Evolutionary conservation across 92 coral and sea anemone species (phyloP).

Genomic region (Actinernus sp.): DNA sequence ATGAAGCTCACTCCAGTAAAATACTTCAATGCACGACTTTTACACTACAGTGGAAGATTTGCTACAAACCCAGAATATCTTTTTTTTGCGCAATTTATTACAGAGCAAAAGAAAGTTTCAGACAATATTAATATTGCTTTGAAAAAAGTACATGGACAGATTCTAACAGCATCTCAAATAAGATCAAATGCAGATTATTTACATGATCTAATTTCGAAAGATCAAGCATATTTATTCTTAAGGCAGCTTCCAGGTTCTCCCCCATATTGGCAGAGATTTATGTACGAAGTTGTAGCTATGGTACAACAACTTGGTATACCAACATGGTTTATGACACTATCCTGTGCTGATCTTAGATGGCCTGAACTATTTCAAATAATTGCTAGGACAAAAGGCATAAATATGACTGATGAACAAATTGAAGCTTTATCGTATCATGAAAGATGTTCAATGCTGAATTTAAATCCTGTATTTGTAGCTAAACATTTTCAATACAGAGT

Average conservation of each 20-base stretch:
- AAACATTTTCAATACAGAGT: conserved; percentile 58
- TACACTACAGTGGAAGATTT: conserved; percentile 57
- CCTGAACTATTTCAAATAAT: conserved; percentile 42
- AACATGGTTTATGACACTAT: conserved; percentile 66
- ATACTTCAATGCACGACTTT: conserved; percentile 52
- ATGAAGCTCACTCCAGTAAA: conserved; percentile 31
- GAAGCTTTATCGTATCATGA: conserved; percentile 55
- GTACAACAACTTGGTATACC: conserved; percentile 55
- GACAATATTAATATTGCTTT: conserved; percentile 55
- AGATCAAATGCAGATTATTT: conserved; percentile 44
- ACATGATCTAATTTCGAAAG: conserved; percentile 33
- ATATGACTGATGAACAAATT: conserved; percentile 43
- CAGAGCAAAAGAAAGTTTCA: conserved; percentile 50
- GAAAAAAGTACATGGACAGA: conserved; percentile 55
- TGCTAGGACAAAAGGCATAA: conserved; percentile 32
- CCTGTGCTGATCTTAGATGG: conserved; percentile 62
- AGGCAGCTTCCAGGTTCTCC: conserved; percentile 61
- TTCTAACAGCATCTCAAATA: conserved; percentile 50
- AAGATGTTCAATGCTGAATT: conserved; percentile 52
- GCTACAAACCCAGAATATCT: conserved; percentile 66
- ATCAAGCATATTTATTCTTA: conserved; percentile 55
- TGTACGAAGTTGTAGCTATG: conserved; percentile 24
- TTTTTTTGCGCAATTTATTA: conserved; percentile 64
- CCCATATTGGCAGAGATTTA: conserved; percentile 16
- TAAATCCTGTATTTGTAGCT: conserved; percentile 58